A percentile compares a stretch with the other conserved stretches of the same genome.
These are phyloP conservation scores for Cybosia mesomella DNA, from an alignment of 2,888 invertebrate genomes.

Conservation along the genomic window DNA sequence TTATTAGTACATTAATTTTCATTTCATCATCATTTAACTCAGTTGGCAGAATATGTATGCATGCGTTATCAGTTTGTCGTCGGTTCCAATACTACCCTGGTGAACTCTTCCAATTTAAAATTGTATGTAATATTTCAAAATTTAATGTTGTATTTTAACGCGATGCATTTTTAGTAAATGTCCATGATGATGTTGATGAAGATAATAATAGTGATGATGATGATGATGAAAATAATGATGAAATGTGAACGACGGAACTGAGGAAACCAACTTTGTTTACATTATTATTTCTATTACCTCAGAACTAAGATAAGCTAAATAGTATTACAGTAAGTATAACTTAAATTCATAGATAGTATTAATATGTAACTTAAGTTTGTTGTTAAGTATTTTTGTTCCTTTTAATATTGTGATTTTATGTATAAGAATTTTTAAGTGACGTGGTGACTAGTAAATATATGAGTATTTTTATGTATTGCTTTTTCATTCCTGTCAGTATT, in stretches of 20 bases:
- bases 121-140: background rate
- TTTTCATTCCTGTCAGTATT: background rate
- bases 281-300: background rate
- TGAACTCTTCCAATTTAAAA: background rate
- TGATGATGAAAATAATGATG: background rate
- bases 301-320: background rate
- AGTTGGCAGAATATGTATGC: too few species aligned
- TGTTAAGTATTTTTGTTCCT: constrained; percentile 16
- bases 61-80: background rate
- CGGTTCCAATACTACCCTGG: background rate
- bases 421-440: constrained; percentile 6
- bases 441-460: constrained; percentile 5
- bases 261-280: background rate
- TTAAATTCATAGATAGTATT: background rate
- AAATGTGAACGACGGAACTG: background rate
- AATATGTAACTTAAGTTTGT: background rate
- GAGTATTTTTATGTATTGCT: background rate
- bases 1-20: background rate
- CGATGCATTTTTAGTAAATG: background rate
- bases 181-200: background rate
- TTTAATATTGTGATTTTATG: constrained; percentile 21
- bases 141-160: background rate
- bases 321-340: background rate
- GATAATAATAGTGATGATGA: background rate
- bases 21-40: too few species aligned